Base-by-base conservation (phyloP, 2,888 invertebrate species). In the Chironomus tentans region DNA sequence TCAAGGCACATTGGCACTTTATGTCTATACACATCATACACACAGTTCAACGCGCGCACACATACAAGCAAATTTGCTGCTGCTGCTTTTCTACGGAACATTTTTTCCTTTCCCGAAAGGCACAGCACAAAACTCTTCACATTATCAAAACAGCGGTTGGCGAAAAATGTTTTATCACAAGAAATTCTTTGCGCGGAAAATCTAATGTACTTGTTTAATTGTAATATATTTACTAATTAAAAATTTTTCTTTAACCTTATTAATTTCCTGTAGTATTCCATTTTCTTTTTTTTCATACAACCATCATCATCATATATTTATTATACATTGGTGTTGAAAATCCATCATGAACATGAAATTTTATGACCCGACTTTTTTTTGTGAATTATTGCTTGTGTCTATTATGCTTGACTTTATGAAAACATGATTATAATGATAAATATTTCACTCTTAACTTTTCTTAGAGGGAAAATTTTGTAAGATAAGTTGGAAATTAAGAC, bases 131-230 rank as follows among this genome's bases (percentile, higher is more conserved):
- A 68, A 68, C 68, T 68, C 68, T 46, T 70, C 48, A 47, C 74
- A 74, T 74, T 73, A 74, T 74, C 74, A 74, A 74, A 74, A 74
- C 68, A 74, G 74, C 74, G 74, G 74, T 74, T 74, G 72, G 74
- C 65, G 68, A 74, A 56, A 68, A 68, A 46, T 68, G 65, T 74
- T 74, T 74, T 74, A 74, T 74, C 74, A 74, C 62, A 38, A 21
- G 62, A 74, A 68, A 48, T 68, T 38, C 68, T 61, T 38, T 62
- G 65, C 68, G 74, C 46, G 65, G 22, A 74, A 74, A 68, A 15
- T 24, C 65, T 65, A 65, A 65, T 62, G 61, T 13, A 22, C 50
- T 48, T 48, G 50, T 68, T 68, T 28, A 70, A 70, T 47, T 46
- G 7, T 15, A 47, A 15, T 18, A 47, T 21, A 21, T 12, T 21